Base-by-base conservation (phyloP, 2,888 invertebrate species). In the Cryptophagus acutangulus region DNA sequence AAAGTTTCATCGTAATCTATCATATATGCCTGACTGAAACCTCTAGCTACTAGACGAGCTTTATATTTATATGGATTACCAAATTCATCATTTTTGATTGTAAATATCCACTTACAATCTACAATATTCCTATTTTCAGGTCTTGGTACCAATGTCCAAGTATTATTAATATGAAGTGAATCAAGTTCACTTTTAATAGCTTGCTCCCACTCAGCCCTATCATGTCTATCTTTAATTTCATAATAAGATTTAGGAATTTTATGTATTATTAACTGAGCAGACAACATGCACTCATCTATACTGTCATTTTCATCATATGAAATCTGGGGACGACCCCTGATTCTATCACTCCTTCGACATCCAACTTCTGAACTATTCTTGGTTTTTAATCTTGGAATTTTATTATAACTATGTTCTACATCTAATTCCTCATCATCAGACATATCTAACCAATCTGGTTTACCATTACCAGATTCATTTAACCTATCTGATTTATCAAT, bases 1-100 rank as follows among this genome's bases (percentile, higher is more conserved):
- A 38, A 38, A 20, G 38, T 38, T 38, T 38, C 38, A 17, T 38
- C 13, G 30, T 18, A 38, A 38, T 38, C 38, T 4, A 13, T 9
- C n/a, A 33, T 15, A 33, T 38, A 38, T 31, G 17, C n/a, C 14
- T 38, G 38, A 31, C 38, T 38, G 20, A 38, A 38, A 20, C 38
- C 38, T 24, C 35, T 13, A 16, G 35, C 40, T 10, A 40, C 40
- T 26, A 40, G 26, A 9, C 40, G 15, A 13, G 46, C 46, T 31
- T 46, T 46, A 40, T 44, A 36, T 37, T 28, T 40, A 4, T 9
- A 10, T 16, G 42, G 38, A n/a, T 40, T 40, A 3, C 42, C 42
- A 15, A 14, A 14, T 40, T 39, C 29, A 36, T 45, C 26, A 17
- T 18, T 43, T 36, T 43, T 40, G 20, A 45, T 16, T 10, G 18